Evolutionary conservation across 1,140 invertebrate genomes (phyloP).

Genomic region (Pseudachorutes palmiensis): DNA sequence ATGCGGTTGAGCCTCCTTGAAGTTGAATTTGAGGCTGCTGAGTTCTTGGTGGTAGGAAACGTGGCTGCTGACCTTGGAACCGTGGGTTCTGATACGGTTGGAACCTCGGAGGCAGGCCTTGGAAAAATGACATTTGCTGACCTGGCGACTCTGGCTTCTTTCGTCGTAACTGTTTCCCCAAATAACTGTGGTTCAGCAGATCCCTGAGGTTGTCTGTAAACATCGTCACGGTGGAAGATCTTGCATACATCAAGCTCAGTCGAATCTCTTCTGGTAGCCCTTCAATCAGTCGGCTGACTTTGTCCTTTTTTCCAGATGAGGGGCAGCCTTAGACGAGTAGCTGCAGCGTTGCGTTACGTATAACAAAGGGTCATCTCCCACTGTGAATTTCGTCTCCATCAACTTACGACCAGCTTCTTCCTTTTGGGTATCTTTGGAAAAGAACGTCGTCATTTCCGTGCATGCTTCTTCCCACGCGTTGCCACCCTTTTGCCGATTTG

Average conservation of each 20-base stretch:
- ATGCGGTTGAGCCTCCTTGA: too few relatives aligned
- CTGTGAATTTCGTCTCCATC: background rate
- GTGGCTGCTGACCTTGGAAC: too few relatives aligned
- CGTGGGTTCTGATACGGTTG: too few relatives aligned
- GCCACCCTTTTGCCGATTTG: background rate
- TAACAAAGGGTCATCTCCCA: slow-evolving; percentile 2
- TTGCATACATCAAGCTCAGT: background rate
- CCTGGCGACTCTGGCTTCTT: background rate
- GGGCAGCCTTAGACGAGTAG: background rate
- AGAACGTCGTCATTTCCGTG: background rate
- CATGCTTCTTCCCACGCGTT: background rate
- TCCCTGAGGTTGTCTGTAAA: slow-evolving; percentile 9
- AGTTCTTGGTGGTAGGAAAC: too few relatives aligned
- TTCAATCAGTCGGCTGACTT: background rate
- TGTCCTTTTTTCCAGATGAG: slow-evolving; percentile 4
- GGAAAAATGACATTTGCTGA: too few relatives aligned
- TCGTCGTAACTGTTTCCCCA: background rate
- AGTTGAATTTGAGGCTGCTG: too few relatives aligned
- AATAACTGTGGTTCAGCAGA: background rate
- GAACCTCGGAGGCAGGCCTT: too few relatives aligned
- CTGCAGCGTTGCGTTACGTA: background rate
- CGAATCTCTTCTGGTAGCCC: background rate
- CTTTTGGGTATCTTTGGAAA: background rate
- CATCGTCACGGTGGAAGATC: background rate
- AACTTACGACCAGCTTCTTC: background rate